These are phyloP conservation scores for Lasioglossum zephyrum DNA, from an alignment of 2,888 invertebrate genomes.

Conservation along the genomic window DNA sequence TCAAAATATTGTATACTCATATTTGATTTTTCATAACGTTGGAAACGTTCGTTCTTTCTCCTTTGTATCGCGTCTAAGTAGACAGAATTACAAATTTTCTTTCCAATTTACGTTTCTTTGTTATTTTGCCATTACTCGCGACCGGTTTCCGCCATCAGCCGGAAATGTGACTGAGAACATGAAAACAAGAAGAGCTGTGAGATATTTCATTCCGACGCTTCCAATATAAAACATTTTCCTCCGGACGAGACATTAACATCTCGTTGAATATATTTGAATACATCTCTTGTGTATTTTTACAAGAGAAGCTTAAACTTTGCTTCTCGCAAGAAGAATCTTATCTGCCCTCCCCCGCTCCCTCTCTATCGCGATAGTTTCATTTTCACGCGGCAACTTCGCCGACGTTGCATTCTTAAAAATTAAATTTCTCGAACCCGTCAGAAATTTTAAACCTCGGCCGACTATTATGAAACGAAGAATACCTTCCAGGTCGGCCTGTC, in stretches of 20 bases:
- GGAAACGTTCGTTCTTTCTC: not conserved
- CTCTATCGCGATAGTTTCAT: not conserved
- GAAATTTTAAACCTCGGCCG: not conserved
- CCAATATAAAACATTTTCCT: slow-evolving; percentile 3
- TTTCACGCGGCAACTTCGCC: not conserved
- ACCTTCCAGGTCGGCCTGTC: not conserved
- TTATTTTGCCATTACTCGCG: not conserved
- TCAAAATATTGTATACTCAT: not conserved
- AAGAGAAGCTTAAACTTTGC: not conserved
- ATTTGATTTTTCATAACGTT: not conserved
- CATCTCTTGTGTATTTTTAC: slow-evolving; percentile 13
- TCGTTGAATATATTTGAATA: slow-evolving; percentile 15
- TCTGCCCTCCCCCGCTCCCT: not conserved
- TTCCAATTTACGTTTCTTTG: not conserved
- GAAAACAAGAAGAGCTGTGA: not conserved
- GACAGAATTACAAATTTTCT: not conserved
- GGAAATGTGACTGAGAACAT: not conserved
- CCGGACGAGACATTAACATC: not conserved
- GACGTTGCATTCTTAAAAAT: not conserved
- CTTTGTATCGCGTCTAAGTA: not conserved
- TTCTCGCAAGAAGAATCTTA: not conserved
- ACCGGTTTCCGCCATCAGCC: not conserved
- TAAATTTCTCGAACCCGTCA: not conserved
- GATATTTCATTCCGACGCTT: not conserved
- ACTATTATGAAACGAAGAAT: slow-evolving; percentile 10